Evolutionary conservation across 2,113 vertebrate species (phyloP).

Genomic region (Brevimyrus niger): DNA sequence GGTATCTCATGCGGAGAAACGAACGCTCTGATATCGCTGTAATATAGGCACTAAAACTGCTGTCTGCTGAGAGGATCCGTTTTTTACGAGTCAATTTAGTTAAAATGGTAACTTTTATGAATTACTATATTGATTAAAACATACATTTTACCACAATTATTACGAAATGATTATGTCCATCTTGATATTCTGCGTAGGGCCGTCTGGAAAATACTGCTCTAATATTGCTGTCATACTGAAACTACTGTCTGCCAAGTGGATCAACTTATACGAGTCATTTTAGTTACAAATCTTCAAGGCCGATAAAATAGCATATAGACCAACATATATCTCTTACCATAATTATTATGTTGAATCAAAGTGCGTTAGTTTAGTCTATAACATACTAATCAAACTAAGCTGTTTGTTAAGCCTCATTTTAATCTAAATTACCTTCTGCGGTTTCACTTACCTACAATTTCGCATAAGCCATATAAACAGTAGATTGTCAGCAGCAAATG

Average conservation of each 20-base stretch:
- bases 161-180: background rate
- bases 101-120: background rate
- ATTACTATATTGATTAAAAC: background rate
- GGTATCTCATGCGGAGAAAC: background rate
- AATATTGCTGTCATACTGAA: background rate
- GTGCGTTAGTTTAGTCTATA: background rate
- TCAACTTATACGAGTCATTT: background rate
- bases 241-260: background rate
- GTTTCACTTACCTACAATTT: slow-evolving; percentile 54
- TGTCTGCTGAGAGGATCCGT: background rate
- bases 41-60: background rate
- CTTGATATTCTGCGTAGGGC: background rate
- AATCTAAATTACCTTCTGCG: background rate
- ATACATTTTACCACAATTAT: background rate
- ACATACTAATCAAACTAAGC: background rate
- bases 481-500: slow-evolving; percentile 44
- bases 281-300: background rate
- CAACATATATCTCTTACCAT: background rate
- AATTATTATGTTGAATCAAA: background rate
- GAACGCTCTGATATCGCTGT: background rate
- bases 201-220: background rate
- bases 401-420: background rate
- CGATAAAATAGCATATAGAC: background rate
- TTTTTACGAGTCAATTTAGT: background rate
- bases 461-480: slow-evolving; percentile 42